Conservation (phyloP, 2,113 vertebrate genomes). For the Atlantisia rogersi region DNA sequence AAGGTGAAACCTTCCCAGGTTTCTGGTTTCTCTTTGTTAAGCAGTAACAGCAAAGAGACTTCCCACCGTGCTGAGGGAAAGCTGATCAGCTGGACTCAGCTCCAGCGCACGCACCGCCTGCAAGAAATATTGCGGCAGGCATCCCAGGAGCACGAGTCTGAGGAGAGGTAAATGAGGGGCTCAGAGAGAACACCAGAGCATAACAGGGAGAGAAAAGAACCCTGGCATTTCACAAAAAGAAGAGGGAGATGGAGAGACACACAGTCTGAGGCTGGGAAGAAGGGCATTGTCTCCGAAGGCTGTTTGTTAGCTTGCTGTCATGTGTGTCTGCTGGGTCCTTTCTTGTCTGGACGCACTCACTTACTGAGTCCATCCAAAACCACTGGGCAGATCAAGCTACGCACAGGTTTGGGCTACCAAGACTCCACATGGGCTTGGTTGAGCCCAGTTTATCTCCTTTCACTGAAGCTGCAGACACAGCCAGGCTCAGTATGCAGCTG, state of each 20-base stretch:
- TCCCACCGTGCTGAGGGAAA: neutral
- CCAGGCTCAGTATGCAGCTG: neutral
- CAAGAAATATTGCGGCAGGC: neutral
- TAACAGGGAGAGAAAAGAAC: neutral
- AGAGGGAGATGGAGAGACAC: constrained; percentile 7
- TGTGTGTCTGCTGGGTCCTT: neutral
- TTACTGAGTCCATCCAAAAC: neutral
- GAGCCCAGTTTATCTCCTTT: neutral
- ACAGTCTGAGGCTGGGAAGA: constrained; percentile 26
- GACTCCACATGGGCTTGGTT: neutral
- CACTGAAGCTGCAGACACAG: neutral
- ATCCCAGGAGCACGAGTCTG: neutral
- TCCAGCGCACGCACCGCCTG: neutral
- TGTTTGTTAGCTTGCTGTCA: constrained; percentile 25
- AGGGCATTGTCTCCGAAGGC: neutral
- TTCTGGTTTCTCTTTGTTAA: neutral
- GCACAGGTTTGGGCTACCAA: neutral
- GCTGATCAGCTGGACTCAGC: neutral
- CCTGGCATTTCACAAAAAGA: constrained; percentile 20
- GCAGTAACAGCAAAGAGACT: neutral
- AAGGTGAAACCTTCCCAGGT: neutral
- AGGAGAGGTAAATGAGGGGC: neutral
- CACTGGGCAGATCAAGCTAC: neutral
- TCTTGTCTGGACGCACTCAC: neutral
- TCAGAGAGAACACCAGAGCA: neutral